These are phyloP conservation scores for Dascyllus trimaculatus DNA, from an alignment of 2,113 vertebrate genomes.

Conservation along the genomic window DNA sequence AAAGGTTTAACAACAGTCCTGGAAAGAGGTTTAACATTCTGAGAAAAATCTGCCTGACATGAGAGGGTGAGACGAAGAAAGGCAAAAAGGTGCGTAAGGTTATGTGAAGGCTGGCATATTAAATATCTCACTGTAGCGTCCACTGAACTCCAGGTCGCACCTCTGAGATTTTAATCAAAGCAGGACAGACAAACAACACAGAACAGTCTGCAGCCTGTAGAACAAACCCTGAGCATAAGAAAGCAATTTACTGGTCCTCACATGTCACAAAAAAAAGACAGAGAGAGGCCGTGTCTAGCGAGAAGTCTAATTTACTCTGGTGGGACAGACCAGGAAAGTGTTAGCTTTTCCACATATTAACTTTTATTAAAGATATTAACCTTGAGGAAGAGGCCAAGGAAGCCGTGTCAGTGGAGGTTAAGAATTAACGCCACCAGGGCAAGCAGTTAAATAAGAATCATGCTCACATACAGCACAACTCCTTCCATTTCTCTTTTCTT, in stretches of 20 bases:
- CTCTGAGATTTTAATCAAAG: slow-evolving; percentile 47
- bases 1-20: slow-evolving; percentile 22
- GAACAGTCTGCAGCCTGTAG: slow-evolving; percentile 53
- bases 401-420: slow-evolving; percentile 75
- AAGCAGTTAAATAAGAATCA: slow-evolving; percentile 56
- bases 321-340: slow-evolving; percentile 61
- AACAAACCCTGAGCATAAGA: slow-evolving; percentile 79
- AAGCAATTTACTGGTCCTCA: slow-evolving; percentile 82
- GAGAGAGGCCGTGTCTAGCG: slow-evolving; percentile 50
- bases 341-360: slow-evolving; percentile 76
- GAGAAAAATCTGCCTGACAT: slow-evolving; percentile 26
- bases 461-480: slow-evolving; percentile 31
- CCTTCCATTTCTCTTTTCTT: slow-evolving; percentile 50
- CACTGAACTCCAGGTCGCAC: slow-evolving; percentile 20
- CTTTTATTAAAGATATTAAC: slow-evolving; percentile 82
- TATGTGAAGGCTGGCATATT: slow-evolving; percentile 20
- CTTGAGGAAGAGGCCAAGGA: slow-evolving; percentile 75
- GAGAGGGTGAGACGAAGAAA: slow-evolving; percentile 5
- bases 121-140: slow-evolving; percentile 41
- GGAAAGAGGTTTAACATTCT: neutral
- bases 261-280: slow-evolving; percentile 67
- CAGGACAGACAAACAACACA: slow-evolving; percentile 70
- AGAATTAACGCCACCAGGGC: slow-evolving; percentile 76
- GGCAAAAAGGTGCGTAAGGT: slow-evolving; percentile 17
- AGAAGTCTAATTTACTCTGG: slow-evolving; percentile 76